Evolutionary conservation across 2,113 vertebrate species (phyloP), one percentile per base, ranked within the genome.

Genomic region (Lycocorax pyrrhopterus): DNA sequence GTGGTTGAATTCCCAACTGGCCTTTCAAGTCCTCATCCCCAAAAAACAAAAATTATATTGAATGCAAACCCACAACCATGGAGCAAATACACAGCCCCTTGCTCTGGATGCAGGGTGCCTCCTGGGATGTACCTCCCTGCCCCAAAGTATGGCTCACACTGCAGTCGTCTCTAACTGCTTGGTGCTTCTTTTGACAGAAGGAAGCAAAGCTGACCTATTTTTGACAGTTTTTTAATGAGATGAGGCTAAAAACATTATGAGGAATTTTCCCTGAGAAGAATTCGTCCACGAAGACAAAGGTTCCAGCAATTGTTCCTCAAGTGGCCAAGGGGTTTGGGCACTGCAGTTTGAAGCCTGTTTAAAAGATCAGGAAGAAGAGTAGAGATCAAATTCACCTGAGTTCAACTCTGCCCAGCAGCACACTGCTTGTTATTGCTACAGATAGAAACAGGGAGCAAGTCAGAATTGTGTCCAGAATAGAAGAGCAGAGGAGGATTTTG

Each of bases 221-320:
- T 93, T 89, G 53, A 79, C 46, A 83, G 58, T 44, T 94, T 93
- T 90, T 84, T 84, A 84, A 93, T 73, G 78, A 90, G 62, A 87
- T 17, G 12, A 83, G 20, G 60, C 73, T 93, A 74, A 71, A 94
- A 94, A 86, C 16, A 6, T 75, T 66, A 71, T 3, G 10, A 89
- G 37, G 16, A 66, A 51, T 23, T 69, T 49, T 73, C 29, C 8
- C 75, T 88, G 78, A 49, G 86, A 85, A 85, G 44, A 41, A 79
- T 85, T 78, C 33, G 62, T 87, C 41, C 68, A 35, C 37, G 39
- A 13, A 91, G 26, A 60, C 37, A 71, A 64, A 64, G 13, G 22
- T 69, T 82, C 47, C 60, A 79, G 58, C 35, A 83, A 41, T 37
- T 89, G n/a, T 33, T 74, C 46, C 35, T 73, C 59, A 33, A 74